These are phyloP conservation scores for Sandelia bainsii DNA, from an alignment of 2,797 vertebrate genomes.

Conservation along the genomic window DNA sequence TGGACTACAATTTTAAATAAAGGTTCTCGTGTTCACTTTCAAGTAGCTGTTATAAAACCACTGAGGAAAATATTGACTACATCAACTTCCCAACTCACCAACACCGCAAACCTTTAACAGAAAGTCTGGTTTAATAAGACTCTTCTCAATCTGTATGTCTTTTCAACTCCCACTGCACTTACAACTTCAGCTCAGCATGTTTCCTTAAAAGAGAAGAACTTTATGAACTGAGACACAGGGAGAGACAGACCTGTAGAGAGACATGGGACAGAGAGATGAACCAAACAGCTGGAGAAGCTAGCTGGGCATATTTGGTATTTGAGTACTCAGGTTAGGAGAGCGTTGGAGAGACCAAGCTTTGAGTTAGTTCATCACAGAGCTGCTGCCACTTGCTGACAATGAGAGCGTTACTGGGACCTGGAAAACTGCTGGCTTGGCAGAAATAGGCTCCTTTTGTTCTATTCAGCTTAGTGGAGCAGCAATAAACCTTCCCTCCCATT, in stretches of 20 bases:
- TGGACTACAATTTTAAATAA: background rate
- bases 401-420: constrained; percentile 44
- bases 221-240: constrained; percentile 31
- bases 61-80: background rate
- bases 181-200: constrained; percentile 36
- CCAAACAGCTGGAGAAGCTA: constrained; percentile 52
- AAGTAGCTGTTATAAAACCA: constrained; percentile 3
- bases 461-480: constrained; percentile 67
- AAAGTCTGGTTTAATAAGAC: constrained; percentile 27
- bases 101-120: constrained; percentile 21
- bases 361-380: constrained; percentile 72
- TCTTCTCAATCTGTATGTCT: background rate
- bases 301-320: constrained; percentile 52
- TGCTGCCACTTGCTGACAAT: constrained; percentile 69
- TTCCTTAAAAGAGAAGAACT: constrained; percentile 39
- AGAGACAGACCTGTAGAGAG: constrained; percentile 38
- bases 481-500: constrained; percentile 58
- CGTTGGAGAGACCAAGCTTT: constrained; percentile 53
- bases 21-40: background rate
- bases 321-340: constrained; percentile 60
- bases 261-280: constrained; percentile 49
- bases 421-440: constrained; percentile 72
- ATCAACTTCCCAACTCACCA: background rate
- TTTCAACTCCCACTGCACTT: background rate
- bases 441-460: constrained; percentile 70